A percentile compares a stretch with the other conserved stretches of the same genome.
These are phyloP conservation scores for Ceratosolen solmsi DNA, from an alignment of 1,140 invertebrate species.

Conservation along the genomic window DNA sequence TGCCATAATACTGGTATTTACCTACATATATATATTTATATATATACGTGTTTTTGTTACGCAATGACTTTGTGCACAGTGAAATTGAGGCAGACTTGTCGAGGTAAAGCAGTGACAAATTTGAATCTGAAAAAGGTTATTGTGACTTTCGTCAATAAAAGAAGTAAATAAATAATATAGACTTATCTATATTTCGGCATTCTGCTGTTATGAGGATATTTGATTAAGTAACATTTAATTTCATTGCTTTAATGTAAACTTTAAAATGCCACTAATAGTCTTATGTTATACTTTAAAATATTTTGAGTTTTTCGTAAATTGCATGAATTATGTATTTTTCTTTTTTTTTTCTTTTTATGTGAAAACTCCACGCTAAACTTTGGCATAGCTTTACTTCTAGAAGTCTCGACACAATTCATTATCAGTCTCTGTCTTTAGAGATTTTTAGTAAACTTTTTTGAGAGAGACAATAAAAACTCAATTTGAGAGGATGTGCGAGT, in stretches of 20 bases:
- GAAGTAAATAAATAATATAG: background rate
- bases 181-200: background rate
- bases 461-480: conserved; percentile 2
- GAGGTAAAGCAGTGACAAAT: conserved; percentile 20
- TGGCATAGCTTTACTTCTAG: conserved; percentile 29
- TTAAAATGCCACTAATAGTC: background rate
- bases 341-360: no score
- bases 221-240: no score
- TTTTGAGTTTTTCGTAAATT: background rate
- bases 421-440: conserved; percentile 46
- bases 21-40: conserved; percentile 54
- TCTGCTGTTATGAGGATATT: background rate
- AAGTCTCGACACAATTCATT: conserved; percentile 32
- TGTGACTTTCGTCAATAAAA: background rate
- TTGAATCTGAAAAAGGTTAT: background rate
- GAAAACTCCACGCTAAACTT: background rate
- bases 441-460: conserved; percentile 37
- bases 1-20: conserved; percentile 42
- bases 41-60: conserved; percentile 43
- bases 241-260: no score
- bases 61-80: conserved; percentile 42
- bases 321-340: no score
- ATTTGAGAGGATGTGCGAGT: conserved; percentile 36
- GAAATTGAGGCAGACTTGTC: conserved; percentile 18
- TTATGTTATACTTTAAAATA: background rate